phyloP scores from a whole-genome alignment of 2,888 invertebrate species.

The Drosophila lutescens region DNA sequence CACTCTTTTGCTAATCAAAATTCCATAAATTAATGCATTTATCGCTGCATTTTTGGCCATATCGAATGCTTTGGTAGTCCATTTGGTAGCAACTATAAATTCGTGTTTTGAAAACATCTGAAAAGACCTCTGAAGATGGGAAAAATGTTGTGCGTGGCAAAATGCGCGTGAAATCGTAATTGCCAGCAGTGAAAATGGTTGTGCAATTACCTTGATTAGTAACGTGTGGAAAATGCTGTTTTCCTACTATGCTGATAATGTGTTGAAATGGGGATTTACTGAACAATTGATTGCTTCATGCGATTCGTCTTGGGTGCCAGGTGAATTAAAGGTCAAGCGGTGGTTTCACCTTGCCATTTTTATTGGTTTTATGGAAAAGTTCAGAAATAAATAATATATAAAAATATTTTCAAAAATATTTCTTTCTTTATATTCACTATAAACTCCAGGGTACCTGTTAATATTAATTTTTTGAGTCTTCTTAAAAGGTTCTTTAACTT shows the following conservation, averaged over 20 bases:
- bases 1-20: conserved; percentile 57
- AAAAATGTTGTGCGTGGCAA: conserved; percentile 45
- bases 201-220: conserved; percentile 61
- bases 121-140: conserved; percentile 3
- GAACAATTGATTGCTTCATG: conserved; percentile 35
- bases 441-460: background rate
- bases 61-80: conserved; percentile 30
- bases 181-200: conserved; percentile 32
- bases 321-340: conserved; percentile 12
- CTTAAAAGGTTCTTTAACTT: no score
- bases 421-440: no score
- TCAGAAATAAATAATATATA: no score
- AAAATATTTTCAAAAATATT: no score
- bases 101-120: conserved; percentile 20
- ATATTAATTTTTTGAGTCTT: background rate
- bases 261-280: conserved; percentile 42
- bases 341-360: background rate
- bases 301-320: conserved; percentile 15
- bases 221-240: conserved; percentile 33
- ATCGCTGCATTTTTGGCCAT: conserved; percentile 43
- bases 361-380: background rate
- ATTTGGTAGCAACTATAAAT: conserved; percentile 31
- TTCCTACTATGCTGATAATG: conserved; percentile 37
- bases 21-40: conserved; percentile 65
- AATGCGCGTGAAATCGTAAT: conserved; percentile 58